Evolutionary conservation across 2,797 vertebrate species (phyloP).

Genomic region (Bovichtus diacanthus): DNA sequence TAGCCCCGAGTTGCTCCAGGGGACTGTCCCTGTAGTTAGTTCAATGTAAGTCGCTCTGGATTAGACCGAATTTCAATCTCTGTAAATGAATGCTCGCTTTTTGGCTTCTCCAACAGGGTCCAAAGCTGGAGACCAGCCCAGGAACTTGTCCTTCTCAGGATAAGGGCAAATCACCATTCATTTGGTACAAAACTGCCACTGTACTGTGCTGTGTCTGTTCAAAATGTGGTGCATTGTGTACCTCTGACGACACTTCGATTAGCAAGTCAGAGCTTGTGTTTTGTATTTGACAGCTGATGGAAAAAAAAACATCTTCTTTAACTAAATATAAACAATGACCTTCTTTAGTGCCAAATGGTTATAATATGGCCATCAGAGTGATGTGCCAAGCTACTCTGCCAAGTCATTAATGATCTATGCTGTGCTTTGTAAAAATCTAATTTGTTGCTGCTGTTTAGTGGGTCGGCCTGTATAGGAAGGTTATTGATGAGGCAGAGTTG

Average conservation of each 20-base stretch:
- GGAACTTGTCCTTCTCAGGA: neutral
- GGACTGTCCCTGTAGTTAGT: too few species aligned
- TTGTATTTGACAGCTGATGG: constrained; percentile 6
- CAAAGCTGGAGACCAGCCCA: constrained; percentile 4
- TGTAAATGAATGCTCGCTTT: neutral
- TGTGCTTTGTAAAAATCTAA: constrained; percentile 54
- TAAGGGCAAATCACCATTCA: constrained; percentile 4
- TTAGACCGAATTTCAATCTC: too few species aligned
- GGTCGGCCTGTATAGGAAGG: constrained; percentile 30
- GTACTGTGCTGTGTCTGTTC: neutral
- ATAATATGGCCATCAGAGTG: constrained; percentile 20
- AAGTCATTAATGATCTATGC: constrained; percentile 59
- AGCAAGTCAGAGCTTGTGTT: neutral
- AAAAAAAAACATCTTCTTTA: constrained; percentile 3
- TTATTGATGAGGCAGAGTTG: constrained; percentile 61
- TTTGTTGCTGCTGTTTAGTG: constrained; percentile 62
- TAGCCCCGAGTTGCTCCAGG: too few species aligned
- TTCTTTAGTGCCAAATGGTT: constrained; percentile 28
- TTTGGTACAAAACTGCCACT: neutral
- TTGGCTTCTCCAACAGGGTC: neutral
- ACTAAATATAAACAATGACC: constrained; percentile 1
- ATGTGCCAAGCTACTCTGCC: constrained; percentile 25
- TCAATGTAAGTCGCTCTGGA: too few species aligned
- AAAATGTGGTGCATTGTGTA: neutral
- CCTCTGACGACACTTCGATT: neutral